Evolutionary conservation across 2,888 invertebrate genomes (phyloP).

Genomic region (Aromia moschata): DNA sequence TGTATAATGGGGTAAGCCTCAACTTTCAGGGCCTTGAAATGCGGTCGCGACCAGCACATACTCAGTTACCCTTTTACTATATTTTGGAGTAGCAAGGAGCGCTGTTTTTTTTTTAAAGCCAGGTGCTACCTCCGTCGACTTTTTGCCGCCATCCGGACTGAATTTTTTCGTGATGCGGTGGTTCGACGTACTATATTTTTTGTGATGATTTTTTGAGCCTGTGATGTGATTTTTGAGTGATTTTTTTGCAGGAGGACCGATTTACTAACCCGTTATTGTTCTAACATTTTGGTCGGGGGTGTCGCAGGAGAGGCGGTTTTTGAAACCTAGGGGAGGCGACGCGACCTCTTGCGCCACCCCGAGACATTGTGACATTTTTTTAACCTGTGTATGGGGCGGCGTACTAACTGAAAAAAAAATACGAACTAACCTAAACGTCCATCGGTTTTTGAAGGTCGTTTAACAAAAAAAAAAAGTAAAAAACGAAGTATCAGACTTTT

Average conservation of each 20-base stretch:
- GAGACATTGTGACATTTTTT: constrained; percentile 84
- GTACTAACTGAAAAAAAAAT: constrained; percentile 67
- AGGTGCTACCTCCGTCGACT: constrained; percentile 55
- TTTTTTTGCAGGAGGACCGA: constrained; percentile 62
- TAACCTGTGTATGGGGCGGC: constrained; percentile 88
- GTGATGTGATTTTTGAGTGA: constrained; percentile 61
- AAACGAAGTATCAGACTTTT: constrained; percentile 61
- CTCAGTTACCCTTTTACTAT: constrained; percentile 50
- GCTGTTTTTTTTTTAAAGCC: constrained; percentile 59
- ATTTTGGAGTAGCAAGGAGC: constrained; percentile 62
- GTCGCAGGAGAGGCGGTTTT: constrained; percentile 62
- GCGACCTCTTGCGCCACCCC: constrained; percentile 61
- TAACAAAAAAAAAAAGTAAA: no score
- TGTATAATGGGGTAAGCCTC: no score
- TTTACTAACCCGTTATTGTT: constrained; percentile 39
- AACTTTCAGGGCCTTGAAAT: constrained; percentile 19
- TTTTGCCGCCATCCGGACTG: constrained; percentile 53
- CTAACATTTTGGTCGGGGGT: constrained; percentile 61
- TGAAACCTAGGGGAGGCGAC: constrained; percentile 62
- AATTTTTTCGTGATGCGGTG: constrained; percentile 28
- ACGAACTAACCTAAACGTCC: constrained; percentile 66
- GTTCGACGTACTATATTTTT: constrained; percentile 42
- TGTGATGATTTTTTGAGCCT: constrained; percentile 50
- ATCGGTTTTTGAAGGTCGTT: constrained; percentile 79
- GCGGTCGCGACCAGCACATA: constrained; percentile 34